phyloP scores from a whole-genome alignment of 2,888 invertebrate species.

The Myopa tessellatipennis region DNA sequence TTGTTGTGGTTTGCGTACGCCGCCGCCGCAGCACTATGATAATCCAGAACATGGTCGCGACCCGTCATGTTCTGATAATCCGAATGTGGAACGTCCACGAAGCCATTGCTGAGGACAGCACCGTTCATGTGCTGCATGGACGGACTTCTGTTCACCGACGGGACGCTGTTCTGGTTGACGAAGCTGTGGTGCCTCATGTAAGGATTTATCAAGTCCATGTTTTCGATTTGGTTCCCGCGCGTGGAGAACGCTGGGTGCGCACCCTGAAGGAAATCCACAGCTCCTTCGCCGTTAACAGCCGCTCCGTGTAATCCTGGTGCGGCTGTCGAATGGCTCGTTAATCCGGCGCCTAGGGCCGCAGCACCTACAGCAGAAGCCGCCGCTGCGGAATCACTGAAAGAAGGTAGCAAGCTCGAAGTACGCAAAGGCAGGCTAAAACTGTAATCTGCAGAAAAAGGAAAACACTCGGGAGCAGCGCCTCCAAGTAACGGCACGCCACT shows the following conservation, averaged over 20 bases:
- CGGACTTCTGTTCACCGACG: conserved; percentile 58
- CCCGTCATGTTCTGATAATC: conserved; percentile 62
- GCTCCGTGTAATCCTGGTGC: background rate
- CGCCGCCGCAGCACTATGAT: conserved; percentile 61
- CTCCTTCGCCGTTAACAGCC: conserved; percentile 23
- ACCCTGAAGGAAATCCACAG: conserved; percentile 9
- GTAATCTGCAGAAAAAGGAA: conserved; percentile 63
- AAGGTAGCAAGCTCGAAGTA: conserved; percentile 34
- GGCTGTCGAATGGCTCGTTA: conserved; percentile 44
- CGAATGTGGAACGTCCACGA: conserved; percentile 15
- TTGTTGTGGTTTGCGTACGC: conserved; percentile 53
- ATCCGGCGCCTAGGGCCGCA: conserved; percentile 51
- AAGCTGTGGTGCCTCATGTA: conserved; percentile 65
- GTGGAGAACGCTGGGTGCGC: background rate
- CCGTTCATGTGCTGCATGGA: conserved; percentile 48
- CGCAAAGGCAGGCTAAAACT: conserved; percentile 64
- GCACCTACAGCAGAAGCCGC: conserved; percentile 38
- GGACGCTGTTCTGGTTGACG: conserved; percentile 52
- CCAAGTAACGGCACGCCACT: conserved; percentile 4
- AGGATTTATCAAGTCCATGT: conserved; percentile 66
- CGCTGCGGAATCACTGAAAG: conserved; percentile 45
- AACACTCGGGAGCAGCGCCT: conserved; percentile 53
- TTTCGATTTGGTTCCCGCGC: conserved; percentile 48
- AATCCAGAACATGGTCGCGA: conserved; percentile 57
- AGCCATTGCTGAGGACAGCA: conserved; percentile 34